Conservation (phyloP, 2,113 vertebrate genomes). For the Antigone vipio region DNA sequence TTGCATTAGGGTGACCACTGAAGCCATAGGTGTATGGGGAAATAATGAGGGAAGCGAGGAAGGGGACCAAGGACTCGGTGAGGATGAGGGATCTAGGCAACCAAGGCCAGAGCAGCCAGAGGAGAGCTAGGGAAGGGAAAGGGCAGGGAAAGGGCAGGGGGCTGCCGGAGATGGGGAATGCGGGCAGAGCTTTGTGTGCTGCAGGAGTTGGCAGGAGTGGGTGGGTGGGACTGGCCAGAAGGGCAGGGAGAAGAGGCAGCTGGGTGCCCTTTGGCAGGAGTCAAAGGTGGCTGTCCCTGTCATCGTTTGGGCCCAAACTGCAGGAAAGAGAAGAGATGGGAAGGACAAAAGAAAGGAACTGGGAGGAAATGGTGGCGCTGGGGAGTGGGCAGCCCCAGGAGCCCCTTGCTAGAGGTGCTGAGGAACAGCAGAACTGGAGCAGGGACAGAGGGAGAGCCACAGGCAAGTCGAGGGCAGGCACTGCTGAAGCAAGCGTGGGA, state of each 20-base stretch:
- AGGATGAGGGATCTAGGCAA: not conserved
- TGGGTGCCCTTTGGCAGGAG: not conserved
- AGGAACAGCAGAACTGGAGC: not conserved
- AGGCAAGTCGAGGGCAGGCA: not conserved
- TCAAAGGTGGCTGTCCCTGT: accelerated
- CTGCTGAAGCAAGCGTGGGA: not conserved
- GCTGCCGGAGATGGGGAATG: not conserved
- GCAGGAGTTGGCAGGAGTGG: not conserved
- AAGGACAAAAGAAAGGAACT: not conserved
- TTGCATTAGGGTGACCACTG: not conserved
- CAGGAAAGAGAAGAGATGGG: not conserved
- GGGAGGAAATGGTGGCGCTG: not conserved
- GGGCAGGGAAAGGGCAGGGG: too few relatives aligned
- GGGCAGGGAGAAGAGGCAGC: not conserved
- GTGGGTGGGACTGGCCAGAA: not conserved
- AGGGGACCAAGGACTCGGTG: not conserved
- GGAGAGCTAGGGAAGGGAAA: not conserved
- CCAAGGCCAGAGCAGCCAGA: not conserved
- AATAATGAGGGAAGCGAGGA: not conserved
- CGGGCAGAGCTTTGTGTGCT: not conserved
- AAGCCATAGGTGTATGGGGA: not conserved
- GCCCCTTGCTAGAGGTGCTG: not conserved
- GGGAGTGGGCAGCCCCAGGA: not conserved
- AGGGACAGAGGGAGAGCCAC: not conserved
- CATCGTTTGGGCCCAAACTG: not conserved